Conservation (phyloP, 2,888 invertebrate species). For the Coronaproctus castanopsis region DNA sequence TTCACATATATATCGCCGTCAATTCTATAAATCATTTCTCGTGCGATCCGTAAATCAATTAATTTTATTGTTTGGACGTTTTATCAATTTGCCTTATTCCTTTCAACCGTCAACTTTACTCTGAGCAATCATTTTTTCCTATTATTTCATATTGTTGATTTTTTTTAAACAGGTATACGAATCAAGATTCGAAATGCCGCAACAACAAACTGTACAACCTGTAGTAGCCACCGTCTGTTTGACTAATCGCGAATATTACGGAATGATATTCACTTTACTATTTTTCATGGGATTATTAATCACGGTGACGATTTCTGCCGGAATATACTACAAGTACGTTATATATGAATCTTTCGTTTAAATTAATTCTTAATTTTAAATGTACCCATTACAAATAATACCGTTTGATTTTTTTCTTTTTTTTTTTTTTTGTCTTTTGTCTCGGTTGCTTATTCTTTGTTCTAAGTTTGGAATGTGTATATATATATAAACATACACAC, state of each 20-base stretch:
- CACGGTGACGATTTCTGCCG: constrained; percentile 48
- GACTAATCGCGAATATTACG: constrained; percentile 63
- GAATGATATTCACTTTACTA: constrained; percentile 56
- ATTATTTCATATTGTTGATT: background rate
- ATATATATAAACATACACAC: no score
- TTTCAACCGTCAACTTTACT: no score
- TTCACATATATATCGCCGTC: no score
- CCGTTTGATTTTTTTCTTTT: background rate
- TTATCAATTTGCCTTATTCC: no score
- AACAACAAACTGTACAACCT: constrained; percentile 27
- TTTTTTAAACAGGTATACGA: constrained; percentile 50
- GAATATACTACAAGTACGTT: constrained; percentile 50
- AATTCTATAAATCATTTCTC: no score
- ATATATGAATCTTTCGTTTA: no score
- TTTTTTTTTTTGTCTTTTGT: background rate
- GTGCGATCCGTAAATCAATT: no score
- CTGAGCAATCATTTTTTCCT: no score
- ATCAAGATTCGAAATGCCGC: constrained; percentile 34
- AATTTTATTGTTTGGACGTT: no score
- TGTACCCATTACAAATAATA: background rate
- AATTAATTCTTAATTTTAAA: background rate
- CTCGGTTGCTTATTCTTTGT: no score
- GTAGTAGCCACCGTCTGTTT: constrained; percentile 54
- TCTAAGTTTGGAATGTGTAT: no score
- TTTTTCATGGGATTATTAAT: constrained; percentile 51